Percentiles rank a stretch among this genome's conserved stretches.
phyloP scores from a whole-genome alignment of 92 coral and sea anemone species.

The Zoanthus gigantus region DNA sequence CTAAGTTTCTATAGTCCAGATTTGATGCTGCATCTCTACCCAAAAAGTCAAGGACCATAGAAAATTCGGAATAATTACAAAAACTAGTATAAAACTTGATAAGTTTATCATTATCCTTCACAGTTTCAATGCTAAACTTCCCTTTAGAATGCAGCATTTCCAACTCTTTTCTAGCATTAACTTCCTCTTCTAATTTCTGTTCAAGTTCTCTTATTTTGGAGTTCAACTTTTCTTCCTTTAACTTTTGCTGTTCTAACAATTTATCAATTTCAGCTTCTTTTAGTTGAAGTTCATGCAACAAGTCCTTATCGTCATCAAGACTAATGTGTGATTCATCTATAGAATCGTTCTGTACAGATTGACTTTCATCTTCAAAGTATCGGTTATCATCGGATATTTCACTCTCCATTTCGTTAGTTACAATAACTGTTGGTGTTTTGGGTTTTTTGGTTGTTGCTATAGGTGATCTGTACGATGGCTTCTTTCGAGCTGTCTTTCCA shows the following conservation, averaged over 20 bases:
- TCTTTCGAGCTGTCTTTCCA: constrained; percentile 13
- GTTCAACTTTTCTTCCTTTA: constrained; percentile 5
- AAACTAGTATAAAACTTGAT: constrained; percentile 45
- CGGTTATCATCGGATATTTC: neutral
- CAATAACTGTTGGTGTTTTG: constrained; percentile 11
- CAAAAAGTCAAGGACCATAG: constrained; percentile 28
- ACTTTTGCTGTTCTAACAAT: neutral
- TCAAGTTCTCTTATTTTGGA: constrained; percentile 7
- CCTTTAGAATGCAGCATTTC: constrained; percentile 7
- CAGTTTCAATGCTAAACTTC: constrained; percentile 33
- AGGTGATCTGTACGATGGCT: constrained; percentile 2
- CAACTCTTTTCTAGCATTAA: constrained; percentile 1
- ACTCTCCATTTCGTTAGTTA: neutral
- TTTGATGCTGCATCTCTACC: constrained; percentile 48
- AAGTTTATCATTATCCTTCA: constrained; percentile 53
- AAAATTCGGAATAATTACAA: constrained; percentile 23
- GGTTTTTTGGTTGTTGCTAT: constrained; percentile 12
- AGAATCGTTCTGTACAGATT: neutral
- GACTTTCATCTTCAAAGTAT: constrained; percentile 9
- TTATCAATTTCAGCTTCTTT: constrained; percentile 8
- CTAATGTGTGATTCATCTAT: neutral
- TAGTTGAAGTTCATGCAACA: constrained; percentile 11
- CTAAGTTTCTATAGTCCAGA: neutral
- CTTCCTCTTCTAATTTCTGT: constrained; percentile 1
- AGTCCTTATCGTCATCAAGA: neutral